Conservation (phyloP, 1,140 invertebrate genomes). For the Odontomachus brunneus region DNA sequence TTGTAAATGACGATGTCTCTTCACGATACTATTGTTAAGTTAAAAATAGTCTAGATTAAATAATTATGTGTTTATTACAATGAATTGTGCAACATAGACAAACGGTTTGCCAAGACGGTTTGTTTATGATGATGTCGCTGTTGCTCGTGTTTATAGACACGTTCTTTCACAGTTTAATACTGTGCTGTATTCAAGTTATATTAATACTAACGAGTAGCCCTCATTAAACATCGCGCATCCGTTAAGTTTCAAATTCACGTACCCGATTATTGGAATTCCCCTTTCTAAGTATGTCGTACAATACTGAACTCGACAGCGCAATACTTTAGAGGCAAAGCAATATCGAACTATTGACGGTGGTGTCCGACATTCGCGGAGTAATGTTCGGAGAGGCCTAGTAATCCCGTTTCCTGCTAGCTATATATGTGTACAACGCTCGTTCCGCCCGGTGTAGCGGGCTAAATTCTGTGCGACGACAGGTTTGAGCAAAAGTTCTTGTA, state of each 20-base stretch:
- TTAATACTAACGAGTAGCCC: not conserved
- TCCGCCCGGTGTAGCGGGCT: not conserved
- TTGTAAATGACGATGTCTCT: conserved; percentile 1
- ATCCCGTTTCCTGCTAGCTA: not conserved
- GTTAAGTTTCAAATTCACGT: conserved; percentile 22
- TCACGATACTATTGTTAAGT: conserved; percentile 14
- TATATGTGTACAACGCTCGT: conserved; percentile 26
- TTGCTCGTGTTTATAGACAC: not conserved
- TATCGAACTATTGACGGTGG: conserved; percentile 62
- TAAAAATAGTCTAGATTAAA: conserved; percentile 28
- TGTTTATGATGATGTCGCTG: not conserved
- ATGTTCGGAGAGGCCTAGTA: conserved; percentile 52
- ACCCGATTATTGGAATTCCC: conserved; percentile 3
- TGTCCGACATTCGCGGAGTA: conserved; percentile 36
- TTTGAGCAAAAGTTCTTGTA: conserved; percentile 73
- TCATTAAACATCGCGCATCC: conserved; percentile 23
- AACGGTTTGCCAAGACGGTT: conserved; percentile 10
- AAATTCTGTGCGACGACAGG: conserved; percentile 39
- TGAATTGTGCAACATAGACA: conserved; percentile 28
- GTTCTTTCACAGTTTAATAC: conserved; percentile 4
- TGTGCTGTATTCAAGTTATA: conserved; percentile 21
- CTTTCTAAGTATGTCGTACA: conserved; percentile 19
- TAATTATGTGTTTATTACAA: conserved; percentile 42
- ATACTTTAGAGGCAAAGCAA: conserved; percentile 56
- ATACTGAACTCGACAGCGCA: conserved; percentile 41